phyloP scores from a whole-genome alignment of 2,888 invertebrate species.

The Tromatobia lineatoria region DNA sequence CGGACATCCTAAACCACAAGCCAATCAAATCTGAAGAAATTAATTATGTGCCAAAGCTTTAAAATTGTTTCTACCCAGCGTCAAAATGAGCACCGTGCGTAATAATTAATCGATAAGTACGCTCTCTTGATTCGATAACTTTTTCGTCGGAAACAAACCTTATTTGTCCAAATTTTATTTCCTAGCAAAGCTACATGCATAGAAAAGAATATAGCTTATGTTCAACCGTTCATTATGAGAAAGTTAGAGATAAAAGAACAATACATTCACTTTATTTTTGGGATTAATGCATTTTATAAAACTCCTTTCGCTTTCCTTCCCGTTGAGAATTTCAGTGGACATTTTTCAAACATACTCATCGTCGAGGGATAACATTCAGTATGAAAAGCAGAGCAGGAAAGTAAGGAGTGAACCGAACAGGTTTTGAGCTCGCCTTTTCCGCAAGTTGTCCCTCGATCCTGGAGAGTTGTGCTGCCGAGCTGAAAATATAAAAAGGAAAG shows the following conservation, averaged over 20 bases:
- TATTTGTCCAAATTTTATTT: no score
- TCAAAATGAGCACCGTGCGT: background rate
- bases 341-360: background rate
- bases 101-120: background rate
- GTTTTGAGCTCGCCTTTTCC: conserved; percentile 43
- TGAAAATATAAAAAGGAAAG: conserved; percentile 26
- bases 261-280: background rate
- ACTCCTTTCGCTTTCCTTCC: background rate
- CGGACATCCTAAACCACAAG: no score
- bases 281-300: background rate
- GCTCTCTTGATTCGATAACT: no score
- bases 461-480: conserved; percentile 27
- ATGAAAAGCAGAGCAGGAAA: background rate
- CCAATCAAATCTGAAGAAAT: no score
- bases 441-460: conserved; percentile 48
- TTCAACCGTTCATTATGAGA: no score
- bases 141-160: no score
- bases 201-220: no score
- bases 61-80: background rate
- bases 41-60: no score
- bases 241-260: no score
- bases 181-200: no score
- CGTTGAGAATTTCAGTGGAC: background rate
- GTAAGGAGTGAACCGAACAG: conserved; percentile 5
- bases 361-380: background rate